Percentiles rank a stretch among this genome's conserved stretches.
These are phyloP conservation scores for Phyllotreta striolata DNA, from an alignment of 2,888 invertebrate genomes.

Conservation along the genomic window DNA sequence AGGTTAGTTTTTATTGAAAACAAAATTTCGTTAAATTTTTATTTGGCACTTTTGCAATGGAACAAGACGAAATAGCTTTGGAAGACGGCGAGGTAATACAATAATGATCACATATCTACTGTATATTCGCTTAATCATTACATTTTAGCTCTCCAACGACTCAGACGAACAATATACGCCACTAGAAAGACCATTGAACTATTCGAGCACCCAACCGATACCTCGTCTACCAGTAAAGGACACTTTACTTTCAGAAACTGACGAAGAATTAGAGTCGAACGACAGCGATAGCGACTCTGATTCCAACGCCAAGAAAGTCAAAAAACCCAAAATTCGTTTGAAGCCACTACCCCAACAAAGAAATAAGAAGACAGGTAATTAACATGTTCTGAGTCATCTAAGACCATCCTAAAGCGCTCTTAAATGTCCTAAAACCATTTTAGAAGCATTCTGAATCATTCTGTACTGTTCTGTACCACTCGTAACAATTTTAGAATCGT, in stretches of 20 bases:
- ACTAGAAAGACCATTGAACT: conserved; percentile 65
- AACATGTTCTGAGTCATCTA: background rate
- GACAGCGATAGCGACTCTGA: conserved; percentile 72
- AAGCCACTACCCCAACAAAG: conserved; percentile 55
- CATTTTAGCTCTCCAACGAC: conserved; percentile 49
- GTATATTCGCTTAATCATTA: conserved; percentile 16
- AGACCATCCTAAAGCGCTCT: too few species aligned
- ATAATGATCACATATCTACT: background rate
- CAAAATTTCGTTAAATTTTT: background rate
- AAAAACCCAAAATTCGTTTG: conserved; percentile 66
- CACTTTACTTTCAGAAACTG: conserved; percentile 63
- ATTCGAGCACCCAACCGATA: conserved; percentile 48
- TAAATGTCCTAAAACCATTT: too few species aligned
- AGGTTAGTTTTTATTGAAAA: background rate
- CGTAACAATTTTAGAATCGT: too few species aligned
- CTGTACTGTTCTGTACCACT: too few species aligned
- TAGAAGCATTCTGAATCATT: too few species aligned
- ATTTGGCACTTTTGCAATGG: conserved; percentile 32
- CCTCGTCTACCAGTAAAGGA: conserved; percentile 48
- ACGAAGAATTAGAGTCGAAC: conserved; percentile 55
- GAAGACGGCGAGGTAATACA: conserved; percentile 48
- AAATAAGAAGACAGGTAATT: conserved; percentile 60
- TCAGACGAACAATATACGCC: conserved; percentile 66
- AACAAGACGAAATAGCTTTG: conserved; percentile 41
- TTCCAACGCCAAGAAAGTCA: conserved; percentile 60